A percentile compares a stretch with the other conserved stretches of the same genome.
Evolutionary conservation across 2,888 invertebrate species (phyloP).

Genomic region (Acleris literana): DNA sequence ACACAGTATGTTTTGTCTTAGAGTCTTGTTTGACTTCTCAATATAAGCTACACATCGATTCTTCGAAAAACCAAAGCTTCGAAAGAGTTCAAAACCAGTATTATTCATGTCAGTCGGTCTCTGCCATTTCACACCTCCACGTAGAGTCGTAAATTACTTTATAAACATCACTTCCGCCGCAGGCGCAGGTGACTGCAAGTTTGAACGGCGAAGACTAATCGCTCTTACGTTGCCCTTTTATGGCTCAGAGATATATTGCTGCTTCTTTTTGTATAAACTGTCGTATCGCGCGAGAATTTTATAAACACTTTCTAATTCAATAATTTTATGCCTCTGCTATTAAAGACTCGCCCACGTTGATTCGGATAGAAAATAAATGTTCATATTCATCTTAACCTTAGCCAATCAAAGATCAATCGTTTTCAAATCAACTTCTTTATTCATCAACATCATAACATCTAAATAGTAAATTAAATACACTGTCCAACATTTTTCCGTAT

Average conservation of each 20-base stretch:
- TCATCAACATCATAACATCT: not conserved
- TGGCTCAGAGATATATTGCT: constrained; percentile 26
- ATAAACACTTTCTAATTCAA: constrained; percentile 30
- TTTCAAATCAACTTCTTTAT: not conserved
- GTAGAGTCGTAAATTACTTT: constrained; percentile 21
- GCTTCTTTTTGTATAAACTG: constrained; percentile 27
- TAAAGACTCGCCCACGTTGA: constrained; percentile 5
- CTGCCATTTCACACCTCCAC: constrained; percentile 29
- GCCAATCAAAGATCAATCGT: not conserved
- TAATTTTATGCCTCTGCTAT: constrained; percentile 20
- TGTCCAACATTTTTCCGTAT: not conserved
- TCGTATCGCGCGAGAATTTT: constrained; percentile 21
- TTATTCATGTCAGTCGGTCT: constrained; percentile 30
- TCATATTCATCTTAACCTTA: not conserved
- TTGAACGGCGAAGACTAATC: constrained; percentile 26
- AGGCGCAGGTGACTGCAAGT: constrained; percentile 15
- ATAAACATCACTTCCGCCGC: constrained; percentile 31
- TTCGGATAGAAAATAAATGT: not conserved
- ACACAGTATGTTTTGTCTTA: too few relatives aligned
- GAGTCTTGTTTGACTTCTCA: not conserved
- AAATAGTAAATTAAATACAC: too few relatives aligned
- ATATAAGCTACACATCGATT: not conserved
- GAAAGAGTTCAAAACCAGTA: constrained; percentile 26
- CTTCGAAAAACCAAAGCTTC: constrained; percentile 21
- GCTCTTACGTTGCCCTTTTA: constrained; percentile 28